Percentiles rank a stretch among this genome's conserved stretches.
Conservation (phyloP, 2,113 vertebrate genomes). For the Donacobius atricapilla region DNA sequence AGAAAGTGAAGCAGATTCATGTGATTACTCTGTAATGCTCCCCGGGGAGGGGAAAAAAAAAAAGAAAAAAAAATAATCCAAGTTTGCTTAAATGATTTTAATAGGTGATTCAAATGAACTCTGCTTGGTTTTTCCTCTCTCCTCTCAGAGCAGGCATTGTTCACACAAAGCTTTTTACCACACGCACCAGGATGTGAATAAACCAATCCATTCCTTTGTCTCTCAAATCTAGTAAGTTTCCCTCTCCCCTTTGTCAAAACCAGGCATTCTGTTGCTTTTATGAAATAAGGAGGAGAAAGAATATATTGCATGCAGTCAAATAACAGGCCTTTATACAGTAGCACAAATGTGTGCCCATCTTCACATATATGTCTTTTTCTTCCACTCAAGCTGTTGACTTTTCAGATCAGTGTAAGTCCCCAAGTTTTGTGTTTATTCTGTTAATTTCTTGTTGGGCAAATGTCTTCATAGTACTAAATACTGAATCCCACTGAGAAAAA, state of each 20-base stretch:
- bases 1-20: not conserved
- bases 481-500: not conserved
- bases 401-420: not conserved
- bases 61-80: not conserved
- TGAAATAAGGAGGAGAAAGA: not conserved
- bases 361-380: not conserved
- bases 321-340: not conserved
- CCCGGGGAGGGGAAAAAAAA: not conserved
- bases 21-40: not conserved
- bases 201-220: constrained; percentile 45
- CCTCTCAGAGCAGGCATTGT: constrained; percentile 14
- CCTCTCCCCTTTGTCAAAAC: constrained; percentile 29
- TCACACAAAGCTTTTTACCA: constrained; percentile 28
- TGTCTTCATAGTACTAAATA: not conserved
- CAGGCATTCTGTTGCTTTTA: constrained; percentile 1
- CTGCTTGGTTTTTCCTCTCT: constrained; percentile 28
- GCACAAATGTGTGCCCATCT: not conserved
- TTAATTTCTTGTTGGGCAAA: not conserved
- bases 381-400: not conserved
- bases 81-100: constrained; percentile 13
- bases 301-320: not conserved
- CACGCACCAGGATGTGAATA: constrained; percentile 25
- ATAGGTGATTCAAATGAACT: constrained; percentile 41
- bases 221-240: constrained; percentile 29
- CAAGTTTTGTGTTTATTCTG: constrained; percentile 4